These are phyloP conservation scores for Meiosimyza decipiens DNA, from an alignment of 2,888 invertebrate genomes.

Conservation along the genomic window DNA sequence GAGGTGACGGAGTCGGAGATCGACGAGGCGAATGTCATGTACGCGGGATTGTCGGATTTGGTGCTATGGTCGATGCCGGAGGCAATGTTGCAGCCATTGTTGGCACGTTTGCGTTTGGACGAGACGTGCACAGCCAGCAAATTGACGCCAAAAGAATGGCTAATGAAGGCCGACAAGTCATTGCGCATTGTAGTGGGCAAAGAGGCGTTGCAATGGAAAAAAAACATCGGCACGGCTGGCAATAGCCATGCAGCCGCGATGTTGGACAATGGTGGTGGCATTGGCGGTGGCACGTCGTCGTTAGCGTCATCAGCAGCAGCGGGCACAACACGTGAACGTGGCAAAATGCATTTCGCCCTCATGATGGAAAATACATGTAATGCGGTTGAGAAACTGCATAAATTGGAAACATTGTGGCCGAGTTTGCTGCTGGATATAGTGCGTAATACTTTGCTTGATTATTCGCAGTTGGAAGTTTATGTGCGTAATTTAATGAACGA, in stretches of 20 bases:
- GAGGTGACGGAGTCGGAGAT: slow-evolving; percentile 80
- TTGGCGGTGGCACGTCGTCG: slow-evolving; percentile 33
- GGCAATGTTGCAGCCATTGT: slow-evolving; percentile 79
- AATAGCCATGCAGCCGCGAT: background rate
- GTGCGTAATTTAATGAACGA: slow-evolving; percentile 71
- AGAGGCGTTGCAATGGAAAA: slow-evolving; percentile 82
- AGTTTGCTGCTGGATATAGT: slow-evolving; percentile 80
- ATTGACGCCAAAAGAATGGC: slow-evolving; percentile 77
- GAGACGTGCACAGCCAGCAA: slow-evolving; percentile 68
- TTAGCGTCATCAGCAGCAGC: slow-evolving; percentile 38
- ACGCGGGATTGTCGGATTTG: slow-evolving; percentile 80
- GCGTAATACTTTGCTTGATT: slow-evolving; percentile 81
- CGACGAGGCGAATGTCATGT: slow-evolving; percentile 76
- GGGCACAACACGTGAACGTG: slow-evolving; percentile 77
- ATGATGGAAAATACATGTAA: slow-evolving; percentile 80
- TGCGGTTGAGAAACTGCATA: slow-evolving; percentile 80
- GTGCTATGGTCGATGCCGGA: slow-evolving; percentile 85
- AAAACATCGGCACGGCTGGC: background rate
- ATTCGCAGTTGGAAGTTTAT: slow-evolving; percentile 83
- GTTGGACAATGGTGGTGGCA: slow-evolving; percentile 13
- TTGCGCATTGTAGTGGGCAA: slow-evolving; percentile 85
- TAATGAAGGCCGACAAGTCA: slow-evolving; percentile 75
- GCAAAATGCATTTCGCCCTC: slow-evolving; percentile 76
- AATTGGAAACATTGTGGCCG: slow-evolving; percentile 82
- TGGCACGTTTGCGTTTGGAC: slow-evolving; percentile 78